Conservation (phyloP, 2,113 vertebrate species). For the Microtus oregoni region DNA sequence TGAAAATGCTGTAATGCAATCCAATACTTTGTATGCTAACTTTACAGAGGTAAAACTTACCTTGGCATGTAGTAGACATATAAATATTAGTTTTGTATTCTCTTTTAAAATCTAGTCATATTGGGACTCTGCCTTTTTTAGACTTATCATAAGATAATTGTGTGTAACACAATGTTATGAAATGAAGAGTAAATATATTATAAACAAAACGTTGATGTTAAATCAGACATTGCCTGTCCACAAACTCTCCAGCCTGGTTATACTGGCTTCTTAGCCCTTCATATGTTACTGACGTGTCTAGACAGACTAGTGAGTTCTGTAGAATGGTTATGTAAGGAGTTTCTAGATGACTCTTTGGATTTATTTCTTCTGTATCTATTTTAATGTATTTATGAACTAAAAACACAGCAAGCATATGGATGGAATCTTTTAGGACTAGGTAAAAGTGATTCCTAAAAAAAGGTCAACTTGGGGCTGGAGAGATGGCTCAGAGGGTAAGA, state of each 20-base stretch:
- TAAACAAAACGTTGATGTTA: background rate
- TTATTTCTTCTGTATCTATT: background rate
- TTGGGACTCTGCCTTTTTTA: slow-evolving; percentile 1
- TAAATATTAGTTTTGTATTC: background rate
- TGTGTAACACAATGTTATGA: background rate
- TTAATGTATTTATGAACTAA: slow-evolving; percentile 11
- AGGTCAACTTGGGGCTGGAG: background rate
- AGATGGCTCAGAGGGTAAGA: too few relatives aligned
- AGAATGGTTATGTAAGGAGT: background rate
- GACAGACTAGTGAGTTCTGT: background rate
- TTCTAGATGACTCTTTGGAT: background rate
- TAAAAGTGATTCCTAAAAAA: slow-evolving; percentile 27
- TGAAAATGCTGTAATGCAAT: background rate
- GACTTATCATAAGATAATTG: background rate
- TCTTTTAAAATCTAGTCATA: background rate
- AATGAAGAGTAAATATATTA: background rate
- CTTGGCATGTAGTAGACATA: background rate
- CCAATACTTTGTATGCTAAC: background rate
- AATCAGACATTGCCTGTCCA: background rate
- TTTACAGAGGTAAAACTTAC: background rate
- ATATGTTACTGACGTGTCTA: background rate
- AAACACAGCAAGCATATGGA: background rate
- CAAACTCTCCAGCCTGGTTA: background rate
- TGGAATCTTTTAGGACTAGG: background rate
- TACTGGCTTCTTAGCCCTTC: background rate